A percentile compares a stretch with the other conserved stretches of the same genome.
Conservation (phyloP, 2,113 vertebrate species). For the Trichomycterus rosablanca region DNA sequence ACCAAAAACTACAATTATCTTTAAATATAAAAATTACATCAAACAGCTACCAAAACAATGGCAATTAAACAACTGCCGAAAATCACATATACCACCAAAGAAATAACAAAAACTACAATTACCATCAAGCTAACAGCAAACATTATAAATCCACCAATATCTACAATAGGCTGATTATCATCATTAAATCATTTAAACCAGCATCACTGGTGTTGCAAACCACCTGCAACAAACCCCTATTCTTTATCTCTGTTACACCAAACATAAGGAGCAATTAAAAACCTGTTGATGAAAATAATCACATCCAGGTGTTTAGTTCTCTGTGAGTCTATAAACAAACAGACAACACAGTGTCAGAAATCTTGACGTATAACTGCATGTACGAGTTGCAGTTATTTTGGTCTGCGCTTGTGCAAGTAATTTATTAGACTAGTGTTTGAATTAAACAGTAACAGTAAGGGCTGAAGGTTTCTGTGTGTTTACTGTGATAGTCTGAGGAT, state of each 20-base stretch:
- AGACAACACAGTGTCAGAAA: neutral
- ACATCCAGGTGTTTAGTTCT: neutral
- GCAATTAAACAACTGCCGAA: no score
- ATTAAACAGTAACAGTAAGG: constrained; percentile 19
- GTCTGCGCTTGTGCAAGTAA: neutral
- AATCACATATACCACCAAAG: no score
- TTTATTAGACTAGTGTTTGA: constrained; percentile 1
- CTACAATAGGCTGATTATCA: no score
- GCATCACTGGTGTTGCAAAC: no score
- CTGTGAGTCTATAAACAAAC: neutral
- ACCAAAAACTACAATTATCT: no score
- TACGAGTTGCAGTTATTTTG: neutral
- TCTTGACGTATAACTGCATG: neutral
- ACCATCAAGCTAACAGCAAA: no score
- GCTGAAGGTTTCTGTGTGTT: constrained; percentile 40
- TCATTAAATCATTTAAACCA: neutral
- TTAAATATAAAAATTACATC: no score
- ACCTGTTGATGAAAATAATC: neutral
- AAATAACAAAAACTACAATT: no score
- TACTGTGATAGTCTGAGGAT: constrained; percentile 47
- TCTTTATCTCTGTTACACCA: neutral
- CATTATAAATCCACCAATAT: no score
- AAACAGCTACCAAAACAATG: no score
- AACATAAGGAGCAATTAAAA: neutral
- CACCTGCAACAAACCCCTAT: no score